Evolutionary conservation across 2,888 invertebrate genomes (phyloP), one percentile per base, ranked within the genome.

Genomic region (Cheilosia pagana): DNA sequence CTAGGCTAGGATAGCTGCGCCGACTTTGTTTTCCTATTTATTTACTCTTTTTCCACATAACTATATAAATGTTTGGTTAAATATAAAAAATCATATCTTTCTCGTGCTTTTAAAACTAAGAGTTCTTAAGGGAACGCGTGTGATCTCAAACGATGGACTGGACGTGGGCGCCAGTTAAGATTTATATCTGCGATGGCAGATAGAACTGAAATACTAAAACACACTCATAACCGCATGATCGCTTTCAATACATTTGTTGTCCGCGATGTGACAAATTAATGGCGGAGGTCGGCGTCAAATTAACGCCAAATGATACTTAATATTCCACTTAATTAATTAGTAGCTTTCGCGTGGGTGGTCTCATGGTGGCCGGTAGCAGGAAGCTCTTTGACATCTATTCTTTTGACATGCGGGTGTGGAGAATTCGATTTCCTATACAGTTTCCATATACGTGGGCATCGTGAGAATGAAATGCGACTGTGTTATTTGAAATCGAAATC

Each of bases 291-390:
- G 53, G 65, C 65, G 48, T 55, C 65, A 77, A 71, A 77, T 77
- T 77, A 72, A 72, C 71, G 71, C 71, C 60, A 72, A 68, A 71
- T 50, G 71, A 81, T 65, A 72, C 50, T 77, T 77, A 72, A 82
- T 82, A 81, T 76, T 77, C 77, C 48, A 71, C 67, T 76, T 72
- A 82, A 82, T 82, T 82, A 77, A 72, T 77, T 67, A 71, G 65
- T 70, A 53, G 45, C 53, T 28, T 55, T 41, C 19, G 60, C 45
- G 77, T 81, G 77, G 81, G 63, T 45, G 59, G 55, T 1, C 41
- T 45, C 23, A 41, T 48, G 23, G 25, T 50, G 31, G 19, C 5
- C 21, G 19, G 52, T 62, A 48, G 43, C 43, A 60, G 50, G 57
- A 57, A 70, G 50, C 43, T 48, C 48, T 41, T 59, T 59, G 28